Evolutionary conservation across 2,888 invertebrate genomes (phyloP).

Genomic region (Rotaria socialis): DNA sequence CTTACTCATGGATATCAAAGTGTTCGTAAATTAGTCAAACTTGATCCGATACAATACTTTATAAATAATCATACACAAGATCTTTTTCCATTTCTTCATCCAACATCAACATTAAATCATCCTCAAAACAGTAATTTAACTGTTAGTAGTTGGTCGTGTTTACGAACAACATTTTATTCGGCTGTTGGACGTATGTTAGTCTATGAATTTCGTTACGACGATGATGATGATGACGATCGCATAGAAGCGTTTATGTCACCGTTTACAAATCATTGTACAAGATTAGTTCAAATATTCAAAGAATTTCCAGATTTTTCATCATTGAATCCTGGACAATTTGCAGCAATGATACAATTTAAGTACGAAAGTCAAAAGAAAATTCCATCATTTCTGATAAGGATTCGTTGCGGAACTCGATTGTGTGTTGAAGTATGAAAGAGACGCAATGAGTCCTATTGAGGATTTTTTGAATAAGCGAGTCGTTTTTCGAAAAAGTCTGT

Average conservation of each 20-base stretch:
- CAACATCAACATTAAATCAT: background rate
- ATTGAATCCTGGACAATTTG: background rate
- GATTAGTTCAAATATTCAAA: conserved; percentile 34
- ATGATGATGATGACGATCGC: conserved; percentile 67
- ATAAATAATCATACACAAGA: conserved; percentile 94
- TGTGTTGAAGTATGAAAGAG: too few species aligned
- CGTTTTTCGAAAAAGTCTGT: too few species aligned
- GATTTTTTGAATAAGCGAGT: too few species aligned
- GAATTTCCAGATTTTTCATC: conserved; percentile 25
- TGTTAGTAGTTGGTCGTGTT: background rate
- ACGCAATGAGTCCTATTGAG: too few species aligned
- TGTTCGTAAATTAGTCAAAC: conserved; percentile 87
- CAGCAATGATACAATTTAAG: background rate
- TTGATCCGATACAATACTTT: conserved; percentile 96
- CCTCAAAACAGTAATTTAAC: background rate
- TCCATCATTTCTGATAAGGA: too few species aligned
- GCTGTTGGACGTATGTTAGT: conserved; percentile 86
- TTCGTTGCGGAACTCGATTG: too few species aligned
- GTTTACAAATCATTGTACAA: conserved; percentile 62
- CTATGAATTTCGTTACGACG: conserved; percentile 83
- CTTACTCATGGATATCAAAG: conserved; percentile 93
- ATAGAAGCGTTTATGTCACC: conserved; percentile 95
- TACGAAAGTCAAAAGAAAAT: background rate
- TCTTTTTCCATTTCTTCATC: conserved; percentile 83
- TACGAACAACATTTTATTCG: conserved; percentile 88